phyloP scores from a whole-genome alignment of 2,797 vertebrate species.

The Novumbra hubbsi region DNA sequence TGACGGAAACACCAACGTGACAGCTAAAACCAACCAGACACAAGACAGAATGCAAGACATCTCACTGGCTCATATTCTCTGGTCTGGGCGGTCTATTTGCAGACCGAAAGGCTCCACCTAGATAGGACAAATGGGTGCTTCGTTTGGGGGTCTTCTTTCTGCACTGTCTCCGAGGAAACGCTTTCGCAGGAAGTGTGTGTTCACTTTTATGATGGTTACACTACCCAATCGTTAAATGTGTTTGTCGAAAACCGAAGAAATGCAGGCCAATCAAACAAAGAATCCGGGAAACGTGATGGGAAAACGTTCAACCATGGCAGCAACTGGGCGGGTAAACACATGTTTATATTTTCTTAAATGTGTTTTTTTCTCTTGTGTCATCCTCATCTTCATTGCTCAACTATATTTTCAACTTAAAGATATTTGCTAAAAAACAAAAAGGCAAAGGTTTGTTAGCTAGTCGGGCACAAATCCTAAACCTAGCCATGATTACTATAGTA shows the following conservation, averaged over 20 bases:
- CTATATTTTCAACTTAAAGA: neutral
- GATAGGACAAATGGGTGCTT: no score
- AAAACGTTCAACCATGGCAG: conserved; percentile 66
- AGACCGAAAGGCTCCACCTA: no score
- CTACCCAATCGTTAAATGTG: conserved; percentile 49
- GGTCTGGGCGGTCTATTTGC: no score
- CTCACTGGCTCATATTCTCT: no score
- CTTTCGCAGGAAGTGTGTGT: conserved; percentile 57
- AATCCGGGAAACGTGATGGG: conserved; percentile 47
- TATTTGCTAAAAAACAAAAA: neutral
- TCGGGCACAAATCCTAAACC: neutral
- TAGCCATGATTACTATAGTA: no score
- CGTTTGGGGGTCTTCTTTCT: no score
- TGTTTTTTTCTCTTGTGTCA: neutral
- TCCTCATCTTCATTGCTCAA: neutral
- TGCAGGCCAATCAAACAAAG: conserved; percentile 45
- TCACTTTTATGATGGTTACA: neutral
- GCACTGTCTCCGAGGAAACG: no score
- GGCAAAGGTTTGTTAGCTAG: neutral
- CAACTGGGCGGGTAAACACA: conserved; percentile 50
- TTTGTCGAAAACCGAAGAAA: neutral
- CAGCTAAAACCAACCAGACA: conserved; percentile 43
- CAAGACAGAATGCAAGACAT: no score
- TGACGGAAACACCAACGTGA: conserved; percentile 47
- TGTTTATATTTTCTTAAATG: neutral